Conservation (phyloP, 2,797 vertebrate genomes). For the Molossus molossus region DNA sequence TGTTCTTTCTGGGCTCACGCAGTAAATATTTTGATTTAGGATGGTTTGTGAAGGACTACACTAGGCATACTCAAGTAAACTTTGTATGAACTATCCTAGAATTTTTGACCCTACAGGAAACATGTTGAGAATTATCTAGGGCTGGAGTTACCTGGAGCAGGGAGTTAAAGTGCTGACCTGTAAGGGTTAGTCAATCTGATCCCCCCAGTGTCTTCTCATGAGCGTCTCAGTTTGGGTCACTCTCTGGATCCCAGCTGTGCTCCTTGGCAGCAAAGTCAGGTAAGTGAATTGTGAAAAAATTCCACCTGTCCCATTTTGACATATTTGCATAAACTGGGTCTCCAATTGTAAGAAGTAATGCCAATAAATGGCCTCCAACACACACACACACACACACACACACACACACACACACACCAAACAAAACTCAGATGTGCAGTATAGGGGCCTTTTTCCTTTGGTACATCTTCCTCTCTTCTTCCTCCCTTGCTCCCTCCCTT, state of each 20-base stretch:
- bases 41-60: neutral
- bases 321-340: constrained; percentile 10
- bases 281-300: neutral
- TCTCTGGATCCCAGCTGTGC: neutral
- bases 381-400: neutral
- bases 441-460: neutral
- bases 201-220: neutral
- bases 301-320: neutral
- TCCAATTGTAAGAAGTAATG: constrained; percentile 1
- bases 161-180: constrained; percentile 17
- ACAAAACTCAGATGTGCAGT: neutral
- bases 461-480: neutral
- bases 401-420: neutral
- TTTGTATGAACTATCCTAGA: neutral
- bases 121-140: constrained; percentile 29
- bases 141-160: constrained; percentile 5
- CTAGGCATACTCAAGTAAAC: neutral
- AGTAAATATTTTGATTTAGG: constrained; percentile 37
- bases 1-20: constrained; percentile 14
- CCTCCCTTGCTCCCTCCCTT: neutral
- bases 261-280: constrained; percentile 38
- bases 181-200: neutral
- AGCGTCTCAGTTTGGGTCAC: neutral
- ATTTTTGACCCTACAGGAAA: constrained; percentile 28
- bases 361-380: neutral